Evolutionary conservation across 2,888 invertebrate species (phyloP).

Genomic region (Lepidochrysops patricia): DNA sequence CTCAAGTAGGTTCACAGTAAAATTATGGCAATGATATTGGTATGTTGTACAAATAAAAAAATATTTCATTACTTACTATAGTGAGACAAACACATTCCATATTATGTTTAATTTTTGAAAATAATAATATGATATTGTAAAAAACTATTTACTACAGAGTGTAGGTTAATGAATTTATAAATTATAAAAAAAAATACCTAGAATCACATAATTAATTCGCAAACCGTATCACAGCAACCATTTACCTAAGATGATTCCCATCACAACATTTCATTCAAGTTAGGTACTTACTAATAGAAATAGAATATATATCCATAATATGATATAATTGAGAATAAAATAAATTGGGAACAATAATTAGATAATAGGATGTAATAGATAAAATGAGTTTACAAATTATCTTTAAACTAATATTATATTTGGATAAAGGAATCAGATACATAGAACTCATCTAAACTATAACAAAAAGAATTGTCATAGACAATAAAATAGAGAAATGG

Average conservation of each 20-base stretch:
- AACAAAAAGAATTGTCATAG: not conserved
- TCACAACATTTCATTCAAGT: not conserved
- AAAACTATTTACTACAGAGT: not conserved
- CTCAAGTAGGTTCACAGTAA: constrained; percentile 24
- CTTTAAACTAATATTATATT: no score
- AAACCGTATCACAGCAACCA: constrained; percentile 16
- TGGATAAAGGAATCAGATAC: no score
- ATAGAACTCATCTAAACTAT: no score
- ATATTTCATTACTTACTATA: not conserved
- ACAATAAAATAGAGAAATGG: not conserved
- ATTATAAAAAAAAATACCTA: constrained; percentile 9
- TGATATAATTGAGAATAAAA: not conserved
- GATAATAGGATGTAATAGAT: not conserved
- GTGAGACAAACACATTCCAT: not conserved
- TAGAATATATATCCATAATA: not conserved
- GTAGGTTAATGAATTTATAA: not conserved
- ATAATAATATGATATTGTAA: not conserved
- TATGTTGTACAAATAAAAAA: constrained; percentile 7
- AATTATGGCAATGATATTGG: constrained; percentile 24
- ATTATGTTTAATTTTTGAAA: not conserved
- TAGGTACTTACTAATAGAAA: not conserved
- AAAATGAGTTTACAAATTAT: no score
- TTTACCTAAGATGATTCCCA: not conserved
- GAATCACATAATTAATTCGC: constrained; percentile 14
- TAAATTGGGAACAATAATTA: not conserved